phyloP scores from a whole-genome alignment of 2,113 vertebrate species.

The Ageneiosus marmoratus region DNA sequence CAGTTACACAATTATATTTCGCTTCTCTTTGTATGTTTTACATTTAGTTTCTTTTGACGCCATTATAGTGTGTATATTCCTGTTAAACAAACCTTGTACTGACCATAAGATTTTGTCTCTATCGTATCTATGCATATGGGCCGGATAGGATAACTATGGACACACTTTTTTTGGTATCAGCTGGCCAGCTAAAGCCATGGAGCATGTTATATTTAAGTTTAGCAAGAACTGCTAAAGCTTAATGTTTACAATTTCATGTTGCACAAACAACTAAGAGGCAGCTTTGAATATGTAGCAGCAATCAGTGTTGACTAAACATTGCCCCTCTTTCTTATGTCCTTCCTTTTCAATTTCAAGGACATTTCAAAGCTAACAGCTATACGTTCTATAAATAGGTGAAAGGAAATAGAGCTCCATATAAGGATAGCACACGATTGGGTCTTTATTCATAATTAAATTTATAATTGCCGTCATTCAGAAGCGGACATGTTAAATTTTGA shows the following conservation, averaged over 20 bases:
- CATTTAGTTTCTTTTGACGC: background rate
- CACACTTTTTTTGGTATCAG: background rate
- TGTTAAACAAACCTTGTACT: background rate
- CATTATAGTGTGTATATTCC: background rate
- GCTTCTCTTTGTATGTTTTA: background rate
- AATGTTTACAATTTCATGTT: background rate
- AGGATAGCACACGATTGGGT: background rate
- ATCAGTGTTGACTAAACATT: background rate
- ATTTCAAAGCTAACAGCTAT: background rate
- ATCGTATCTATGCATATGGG: background rate
- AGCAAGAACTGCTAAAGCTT: background rate
- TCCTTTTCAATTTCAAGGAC: background rate
- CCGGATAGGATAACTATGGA: background rate
- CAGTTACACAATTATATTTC: background rate
- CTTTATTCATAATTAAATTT: background rate
- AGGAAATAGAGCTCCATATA: background rate
- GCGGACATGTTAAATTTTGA: background rate
- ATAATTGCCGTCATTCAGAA: background rate
- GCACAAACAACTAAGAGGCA: background rate
- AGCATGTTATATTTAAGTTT: background rate
- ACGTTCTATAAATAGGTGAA: background rate
- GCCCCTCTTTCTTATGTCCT: background rate
- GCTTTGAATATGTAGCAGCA: background rate
- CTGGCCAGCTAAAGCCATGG: background rate
- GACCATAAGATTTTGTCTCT: background rate